phyloP scores from a whole-genome alignment of 1,140 invertebrate genomes.

The Tetragnatha versicolor region DNA sequence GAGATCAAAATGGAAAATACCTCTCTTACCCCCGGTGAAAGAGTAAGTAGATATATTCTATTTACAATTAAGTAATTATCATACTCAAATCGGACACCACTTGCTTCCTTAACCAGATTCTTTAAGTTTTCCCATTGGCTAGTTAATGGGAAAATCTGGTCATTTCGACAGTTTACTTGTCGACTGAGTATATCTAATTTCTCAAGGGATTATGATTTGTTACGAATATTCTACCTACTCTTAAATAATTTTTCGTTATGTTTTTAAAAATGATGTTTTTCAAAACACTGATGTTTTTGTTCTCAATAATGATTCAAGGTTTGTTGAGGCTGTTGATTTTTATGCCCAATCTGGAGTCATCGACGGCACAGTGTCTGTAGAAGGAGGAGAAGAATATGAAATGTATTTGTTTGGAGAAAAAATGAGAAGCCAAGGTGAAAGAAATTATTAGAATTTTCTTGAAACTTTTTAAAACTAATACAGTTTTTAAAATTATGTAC shows the following conservation, averaged over 20 bases:
- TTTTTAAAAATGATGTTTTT: too few relatives aligned
- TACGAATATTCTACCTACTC: too few relatives aligned
- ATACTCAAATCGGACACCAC: neutral
- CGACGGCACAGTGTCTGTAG: conserved; percentile 8
- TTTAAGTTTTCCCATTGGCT: neutral
- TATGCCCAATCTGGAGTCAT: conserved; percentile 14
- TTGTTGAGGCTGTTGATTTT: neutral
- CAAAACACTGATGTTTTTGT: too few relatives aligned
- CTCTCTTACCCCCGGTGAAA: neutral
- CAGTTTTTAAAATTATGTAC: neutral
- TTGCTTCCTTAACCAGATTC: neutral
- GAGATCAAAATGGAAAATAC: neutral
- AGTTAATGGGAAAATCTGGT: too few relatives aligned
- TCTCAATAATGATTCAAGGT: neutral
- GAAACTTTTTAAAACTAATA: neutral
- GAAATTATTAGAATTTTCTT: neutral
- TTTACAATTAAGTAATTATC: neutral
- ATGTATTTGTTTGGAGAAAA: conserved; percentile 28
- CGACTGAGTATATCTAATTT: too few relatives aligned
- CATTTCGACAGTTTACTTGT: too few relatives aligned
- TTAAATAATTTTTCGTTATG: too few relatives aligned
- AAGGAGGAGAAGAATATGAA: neutral
- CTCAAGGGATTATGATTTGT: too few relatives aligned
- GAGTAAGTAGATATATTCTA: conserved; percentile 5
- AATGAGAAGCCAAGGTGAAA: conserved; percentile 10